Conservation (phyloP, 1,140 invertebrate species). For the Trichogramma pretiosum region DNA sequence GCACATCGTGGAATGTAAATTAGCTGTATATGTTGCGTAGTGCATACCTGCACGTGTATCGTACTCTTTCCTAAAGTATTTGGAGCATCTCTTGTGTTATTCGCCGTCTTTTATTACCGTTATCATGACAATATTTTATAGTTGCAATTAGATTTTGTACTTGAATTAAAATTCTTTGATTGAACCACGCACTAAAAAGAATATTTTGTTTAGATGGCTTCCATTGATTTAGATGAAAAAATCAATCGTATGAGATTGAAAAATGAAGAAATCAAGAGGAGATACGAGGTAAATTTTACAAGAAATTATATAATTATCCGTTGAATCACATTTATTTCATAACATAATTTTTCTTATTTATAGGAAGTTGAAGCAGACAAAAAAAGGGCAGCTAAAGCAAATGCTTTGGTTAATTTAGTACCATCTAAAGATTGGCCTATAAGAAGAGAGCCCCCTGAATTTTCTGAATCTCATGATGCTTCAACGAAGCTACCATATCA, state of each 20-base stretch:
- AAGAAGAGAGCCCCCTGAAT: slow-evolving; percentile 39
- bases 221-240: slow-evolving; percentile 37
- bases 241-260: slow-evolving; percentile 42
- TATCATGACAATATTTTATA: no score
- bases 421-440: slow-evolving; percentile 39
- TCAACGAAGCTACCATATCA: no score
- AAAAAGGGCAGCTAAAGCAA: slow-evolving; percentile 41
- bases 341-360: slow-evolving; percentile 16
- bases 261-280: slow-evolving; percentile 44
- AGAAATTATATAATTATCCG: slow-evolving; percentile 5
- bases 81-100: no score
- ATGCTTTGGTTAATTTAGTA: slow-evolving; percentile 42
- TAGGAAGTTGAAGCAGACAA: slow-evolving; percentile 47
- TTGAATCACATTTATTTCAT: slow-evolving; percentile 1
- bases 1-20: no score
- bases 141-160: no score
- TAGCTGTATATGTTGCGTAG: no score
- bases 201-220: slow-evolving; percentile 32
- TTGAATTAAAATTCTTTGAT: no score
- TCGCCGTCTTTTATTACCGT: no score
- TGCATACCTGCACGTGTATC: no score
- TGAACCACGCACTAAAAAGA: no score
- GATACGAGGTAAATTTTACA: slow-evolving; percentile 34
- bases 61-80: no score
- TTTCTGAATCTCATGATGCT: no score